phyloP scores from a whole-genome alignment of 1,140 invertebrate species.

The Daktulosphaira vitifoliae region DNA sequence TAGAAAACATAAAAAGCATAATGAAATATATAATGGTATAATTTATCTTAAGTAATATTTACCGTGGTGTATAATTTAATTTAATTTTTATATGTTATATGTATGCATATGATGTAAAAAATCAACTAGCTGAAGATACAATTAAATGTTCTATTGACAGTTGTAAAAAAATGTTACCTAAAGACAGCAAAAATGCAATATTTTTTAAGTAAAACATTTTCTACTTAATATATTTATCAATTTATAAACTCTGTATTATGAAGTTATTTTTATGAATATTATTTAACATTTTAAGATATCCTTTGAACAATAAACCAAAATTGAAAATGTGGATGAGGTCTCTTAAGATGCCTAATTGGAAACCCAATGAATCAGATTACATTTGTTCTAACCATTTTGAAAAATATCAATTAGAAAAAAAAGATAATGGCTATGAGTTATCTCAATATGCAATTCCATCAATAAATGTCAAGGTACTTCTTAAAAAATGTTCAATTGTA shows the following conservation, averaged over 20 bases:
- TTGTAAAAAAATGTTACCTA: conserved; percentile 4
- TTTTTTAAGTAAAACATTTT: conserved; percentile 6
- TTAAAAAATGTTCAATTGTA: too few species aligned
- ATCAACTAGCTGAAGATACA: not conserved
- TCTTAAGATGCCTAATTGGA: not conserved
- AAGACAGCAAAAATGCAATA: not conserved
- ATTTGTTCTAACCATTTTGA: conserved; percentile 22
- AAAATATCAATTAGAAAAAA: not conserved
- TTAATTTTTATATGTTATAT: not conserved
- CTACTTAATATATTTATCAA: too few species aligned
- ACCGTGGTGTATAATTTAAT: too few species aligned
- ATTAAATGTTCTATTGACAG: not conserved
- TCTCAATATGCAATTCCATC: not conserved
- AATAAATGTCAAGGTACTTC: not conserved
- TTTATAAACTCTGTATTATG: too few species aligned
- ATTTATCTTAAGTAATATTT: too few species aligned
- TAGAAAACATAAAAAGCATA: not conserved
- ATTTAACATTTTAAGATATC: conserved; percentile 3
- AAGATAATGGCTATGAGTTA: not conserved
- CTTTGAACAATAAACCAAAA: not conserved
- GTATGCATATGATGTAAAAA: not conserved
- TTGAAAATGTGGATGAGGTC: not conserved
- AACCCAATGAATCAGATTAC: not conserved
- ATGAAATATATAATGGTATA: not conserved
- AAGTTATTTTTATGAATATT: not conserved